These are phyloP conservation scores for Xerus inauris DNA, from an alignment of 2,113 vertebrate species.

Conservation along the genomic window DNA sequence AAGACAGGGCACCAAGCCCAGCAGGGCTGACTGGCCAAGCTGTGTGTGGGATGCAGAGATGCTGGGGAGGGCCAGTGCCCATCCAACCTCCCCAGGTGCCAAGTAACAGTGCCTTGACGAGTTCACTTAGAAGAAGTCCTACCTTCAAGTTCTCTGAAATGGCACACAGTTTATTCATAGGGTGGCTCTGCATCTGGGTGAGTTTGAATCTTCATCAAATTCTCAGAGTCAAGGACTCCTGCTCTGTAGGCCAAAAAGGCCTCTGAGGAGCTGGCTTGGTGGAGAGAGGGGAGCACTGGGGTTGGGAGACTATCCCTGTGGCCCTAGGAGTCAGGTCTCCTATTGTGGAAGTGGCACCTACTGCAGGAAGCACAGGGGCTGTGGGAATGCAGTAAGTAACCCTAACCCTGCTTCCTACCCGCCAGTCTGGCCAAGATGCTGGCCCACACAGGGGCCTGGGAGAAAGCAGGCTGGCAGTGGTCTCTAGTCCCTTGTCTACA, in stretches of 20 bases:
- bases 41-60: neutral
- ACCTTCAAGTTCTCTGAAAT: neutral
- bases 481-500: neutral
- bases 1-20: slow-evolving; percentile 15
- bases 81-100: neutral
- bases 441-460: neutral
- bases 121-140: neutral
- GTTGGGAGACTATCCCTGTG: neutral
- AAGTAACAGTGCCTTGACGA: neutral
- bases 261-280: neutral
- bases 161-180: neutral
- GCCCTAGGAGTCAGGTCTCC: neutral
- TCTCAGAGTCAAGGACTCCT: neutral
- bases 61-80: neutral
- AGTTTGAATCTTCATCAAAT: neutral
- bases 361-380: neutral
- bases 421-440: neutral
- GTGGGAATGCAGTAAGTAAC: neutral
- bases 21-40: neutral
- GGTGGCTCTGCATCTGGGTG: neutral
- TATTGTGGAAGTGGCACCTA: neutral
- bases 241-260: neutral
- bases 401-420: neutral
- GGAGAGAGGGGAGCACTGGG: neutral
- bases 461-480: neutral